These are phyloP conservation scores for Caenorhabditis angaria DNA, from an alignment of 2,888 invertebrate genomes.

Conservation along the genomic window DNA sequence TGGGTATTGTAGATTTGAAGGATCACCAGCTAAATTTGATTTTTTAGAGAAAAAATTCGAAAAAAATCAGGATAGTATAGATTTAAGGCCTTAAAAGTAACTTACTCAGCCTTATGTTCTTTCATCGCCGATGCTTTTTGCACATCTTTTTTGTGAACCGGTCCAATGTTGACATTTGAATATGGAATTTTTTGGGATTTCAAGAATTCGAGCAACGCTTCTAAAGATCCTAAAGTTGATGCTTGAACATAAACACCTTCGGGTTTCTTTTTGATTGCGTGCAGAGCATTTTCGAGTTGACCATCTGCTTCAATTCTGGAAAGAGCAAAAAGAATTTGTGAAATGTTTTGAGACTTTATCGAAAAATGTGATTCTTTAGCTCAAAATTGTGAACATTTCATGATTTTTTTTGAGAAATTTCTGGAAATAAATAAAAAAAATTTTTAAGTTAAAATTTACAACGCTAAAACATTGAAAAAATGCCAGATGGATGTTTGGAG, in stretches of 20 bases:
- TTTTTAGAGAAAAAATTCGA: no score
- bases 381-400: no score
- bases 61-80: no score
- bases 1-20: no score
- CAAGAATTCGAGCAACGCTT: conserved; percentile 92
- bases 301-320: conserved; percentile 83
- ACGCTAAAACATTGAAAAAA: no score
- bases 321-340: conserved; percentile 10
- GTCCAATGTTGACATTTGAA: conserved; percentile 96
- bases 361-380: no score
- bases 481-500: no score
- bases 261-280: conserved; percentile 87
- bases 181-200: conserved; percentile 94
- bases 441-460: no score
- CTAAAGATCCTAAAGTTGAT: conserved; percentile 96
- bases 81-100: no score
- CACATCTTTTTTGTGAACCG: conserved; percentile 97
- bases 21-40: background rate
- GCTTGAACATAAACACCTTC: conserved; percentile 99
- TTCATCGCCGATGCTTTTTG: conserved; percentile 99
- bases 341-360: conserved; percentile 8
- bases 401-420: no score
- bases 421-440: no score
- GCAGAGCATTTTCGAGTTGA: conserved; percentile 87
- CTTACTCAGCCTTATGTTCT: conserved; percentile 88